Base-by-base conservation (phyloP, 2,888 invertebrate species). In the Zelleria hepariella region DNA sequence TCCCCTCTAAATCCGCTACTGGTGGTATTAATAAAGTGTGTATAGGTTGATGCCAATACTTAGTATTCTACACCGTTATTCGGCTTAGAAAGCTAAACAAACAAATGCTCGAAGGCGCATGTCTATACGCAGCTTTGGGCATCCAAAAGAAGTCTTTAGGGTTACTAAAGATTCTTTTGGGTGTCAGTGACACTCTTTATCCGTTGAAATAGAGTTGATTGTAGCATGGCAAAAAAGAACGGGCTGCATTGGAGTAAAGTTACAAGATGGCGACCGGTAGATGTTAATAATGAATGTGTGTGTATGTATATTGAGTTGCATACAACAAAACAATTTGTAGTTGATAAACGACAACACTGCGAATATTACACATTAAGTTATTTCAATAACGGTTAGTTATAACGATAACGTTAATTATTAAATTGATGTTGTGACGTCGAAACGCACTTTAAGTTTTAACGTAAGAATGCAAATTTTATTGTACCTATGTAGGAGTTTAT, bases 331-430 rank as follows among this genome's bases (percentile, higher is more conserved):
- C 61, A 63, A 64, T 63, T 42, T 42, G 32, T 78, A 77, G 68
- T 62, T 73, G 62, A 83, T 82, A 42, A 83, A 83, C 71, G 73
- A 76, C 74, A 73, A 69, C 77, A 80, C 79, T 81, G 85, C 86
- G 85, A 86, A 87, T 86, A 86, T 77, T 82, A 83, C 64, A 64
- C 62, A 63, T 65, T 82, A 85, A 84, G 80, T 82, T 83, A 83
- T 81, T 82, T 77, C 74, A 76, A 75, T 67, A 52, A 58, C 54
- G 48, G 60, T 63, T 66, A 69, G 71, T 72, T 68, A 74, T 77
- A 74, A 73, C 57, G 57, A 57, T 57, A 47, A 48, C 47, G 57
- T 73, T 67, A 67, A 72, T 66, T 67, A 72, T 72, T 74, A 71
- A 68, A 72, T 77, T 67, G 79, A 83, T 84, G 82, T 83, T 82